Percentiles rank a stretch among this genome's conserved stretches.
Evolutionary conservation across 2,888 invertebrate species (phyloP).

Genomic region (Syrphus vitripennis): DNA sequence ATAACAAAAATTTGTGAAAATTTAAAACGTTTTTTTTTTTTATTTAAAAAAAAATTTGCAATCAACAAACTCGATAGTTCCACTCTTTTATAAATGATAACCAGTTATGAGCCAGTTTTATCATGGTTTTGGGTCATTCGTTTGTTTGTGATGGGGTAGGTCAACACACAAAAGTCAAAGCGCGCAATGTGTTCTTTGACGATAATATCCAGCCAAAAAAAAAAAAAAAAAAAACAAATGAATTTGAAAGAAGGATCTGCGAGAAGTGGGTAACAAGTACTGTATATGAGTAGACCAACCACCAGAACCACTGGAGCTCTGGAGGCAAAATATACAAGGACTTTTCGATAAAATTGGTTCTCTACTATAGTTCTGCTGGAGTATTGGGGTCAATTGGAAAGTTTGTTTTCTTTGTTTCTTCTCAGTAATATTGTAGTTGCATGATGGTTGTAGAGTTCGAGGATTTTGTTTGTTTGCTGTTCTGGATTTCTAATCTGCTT

Average conservation of each 20-base stretch:
- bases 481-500: conserved; percentile 69
- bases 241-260: neutral
- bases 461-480: conserved; percentile 6
- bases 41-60: conserved; percentile 54
- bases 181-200: conserved; percentile 47
- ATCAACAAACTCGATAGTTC: conserved; percentile 40
- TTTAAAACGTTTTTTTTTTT: conserved; percentile 35
- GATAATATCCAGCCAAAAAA: conserved; percentile 58
- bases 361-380: neutral
- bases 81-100: conserved; percentile 17
- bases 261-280: neutral
- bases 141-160: conserved; percentile 38
- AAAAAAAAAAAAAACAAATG: neutral
- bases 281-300: neutral
- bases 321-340: conserved; percentile 39
- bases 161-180: conserved; percentile 41
- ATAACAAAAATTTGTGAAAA: conserved; percentile 27
- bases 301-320: neutral
- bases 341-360: conserved; percentile 68
- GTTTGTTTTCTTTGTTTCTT: conserved; percentile 64
- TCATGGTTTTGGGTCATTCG: conserved; percentile 10
- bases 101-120: conserved; percentile 47
- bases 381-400: conserved; percentile 69
- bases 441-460: neutral
- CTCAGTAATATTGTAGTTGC: conserved; percentile 49